A percentile compares a stretch with the other conserved stretches of the same genome.
Evolutionary conservation across 2,797 vertebrate species (phyloP).

Genomic region (Aplochiton taeniatus): DNA sequence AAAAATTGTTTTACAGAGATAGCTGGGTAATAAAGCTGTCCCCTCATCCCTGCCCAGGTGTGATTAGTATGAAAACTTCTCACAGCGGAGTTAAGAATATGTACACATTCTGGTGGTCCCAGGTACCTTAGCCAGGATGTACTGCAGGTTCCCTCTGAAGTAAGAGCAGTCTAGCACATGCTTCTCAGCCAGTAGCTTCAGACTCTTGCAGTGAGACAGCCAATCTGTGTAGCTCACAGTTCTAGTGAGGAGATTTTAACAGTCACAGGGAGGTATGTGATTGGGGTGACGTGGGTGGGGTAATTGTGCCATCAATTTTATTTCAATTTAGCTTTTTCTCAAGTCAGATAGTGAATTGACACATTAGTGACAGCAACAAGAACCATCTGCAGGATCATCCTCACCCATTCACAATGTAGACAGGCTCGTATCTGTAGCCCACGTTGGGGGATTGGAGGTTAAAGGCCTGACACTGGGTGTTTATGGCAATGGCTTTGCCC

Average conservation of each 20-base stretch:
- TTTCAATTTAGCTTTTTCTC: no score
- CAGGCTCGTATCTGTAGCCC: slow-evolving; percentile 1
- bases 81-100: no score
- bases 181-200: slow-evolving; percentile 4
- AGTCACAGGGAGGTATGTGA: not conserved
- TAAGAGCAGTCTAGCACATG: not conserved
- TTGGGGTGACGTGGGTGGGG: not conserved
- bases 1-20: not conserved
- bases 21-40: no score
- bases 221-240: not conserved
- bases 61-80: no score
- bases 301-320: no score
- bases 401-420: not conserved
- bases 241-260: not conserved
- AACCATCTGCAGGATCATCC: not conserved
- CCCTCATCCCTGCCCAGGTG: no score
- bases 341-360: no score
- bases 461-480: not conserved
- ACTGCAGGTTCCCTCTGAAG: slow-evolving; percentile 2
- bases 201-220: not conserved
- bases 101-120: not conserved
- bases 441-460: not conserved
- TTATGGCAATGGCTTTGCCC: not conserved
- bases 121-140: slow-evolving; percentile 2
- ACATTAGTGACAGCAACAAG: no score